phyloP scores from a whole-genome alignment of 2,113 vertebrate genomes.

The Ancistrus triradiatus region DNA sequence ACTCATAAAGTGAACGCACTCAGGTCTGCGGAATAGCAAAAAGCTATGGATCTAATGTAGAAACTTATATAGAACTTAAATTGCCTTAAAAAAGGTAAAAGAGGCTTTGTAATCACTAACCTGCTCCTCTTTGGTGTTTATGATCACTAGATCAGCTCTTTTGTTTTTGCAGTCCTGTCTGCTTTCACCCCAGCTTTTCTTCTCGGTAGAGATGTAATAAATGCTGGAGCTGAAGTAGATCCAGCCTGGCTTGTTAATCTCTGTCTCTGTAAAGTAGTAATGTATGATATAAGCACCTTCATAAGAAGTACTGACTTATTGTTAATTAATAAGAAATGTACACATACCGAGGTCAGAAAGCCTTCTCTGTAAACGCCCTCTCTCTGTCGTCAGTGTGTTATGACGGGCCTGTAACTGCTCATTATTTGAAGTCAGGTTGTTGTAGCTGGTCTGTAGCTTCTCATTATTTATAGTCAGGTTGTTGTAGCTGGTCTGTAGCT shows the following conservation, averaged over 20 bases:
- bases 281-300: not conserved
- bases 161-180: not conserved
- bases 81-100: too few relatives aligned
- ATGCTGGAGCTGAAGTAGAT: slow-evolving; percentile 2
- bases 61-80: too few relatives aligned
- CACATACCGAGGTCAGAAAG: not conserved
- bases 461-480: not conserved
- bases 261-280: not conserved
- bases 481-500: not conserved
- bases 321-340: not conserved
- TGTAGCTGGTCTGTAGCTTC: not conserved
- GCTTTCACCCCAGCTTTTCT: not conserved
- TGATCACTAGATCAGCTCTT: slow-evolving; percentile 14
- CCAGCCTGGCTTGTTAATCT: not conserved
- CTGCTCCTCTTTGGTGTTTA: slow-evolving; percentile 6
- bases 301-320: not conserved
- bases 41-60: too few relatives aligned
- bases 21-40: too few relatives aligned
- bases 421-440: not conserved
- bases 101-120: not conserved
- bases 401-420: not conserved
- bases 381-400: not conserved
- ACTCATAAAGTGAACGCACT: too few relatives aligned
- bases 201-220: slow-evolving; percentile 5
- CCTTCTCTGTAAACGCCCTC: not conserved